A percentile compares a stretch with the other conserved stretches of the same genome.
phyloP scores from a whole-genome alignment of 2,113 vertebrate species.

The Ammospiza caudacuta region DNA sequence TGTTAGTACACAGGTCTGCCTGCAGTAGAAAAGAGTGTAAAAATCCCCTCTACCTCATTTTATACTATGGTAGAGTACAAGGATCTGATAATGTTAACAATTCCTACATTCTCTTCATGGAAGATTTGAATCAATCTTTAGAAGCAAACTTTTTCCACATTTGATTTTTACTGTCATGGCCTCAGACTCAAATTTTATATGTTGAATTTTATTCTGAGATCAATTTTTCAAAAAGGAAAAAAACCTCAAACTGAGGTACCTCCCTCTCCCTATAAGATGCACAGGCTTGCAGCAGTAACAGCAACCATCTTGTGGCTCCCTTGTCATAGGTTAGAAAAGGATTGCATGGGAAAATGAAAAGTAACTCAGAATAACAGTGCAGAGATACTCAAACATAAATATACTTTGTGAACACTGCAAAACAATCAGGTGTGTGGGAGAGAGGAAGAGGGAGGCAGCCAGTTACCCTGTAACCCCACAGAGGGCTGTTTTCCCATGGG shows the following conservation, averaged over 20 bases:
- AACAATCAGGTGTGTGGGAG: slow-evolving; percentile 24
- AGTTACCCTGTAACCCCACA: neutral
- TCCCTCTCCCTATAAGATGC: neutral
- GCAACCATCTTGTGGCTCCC: neutral
- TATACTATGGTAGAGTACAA: neutral
- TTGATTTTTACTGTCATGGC: neutral
- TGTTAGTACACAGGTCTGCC: neutral
- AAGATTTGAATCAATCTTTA: neutral
- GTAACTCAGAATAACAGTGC: neutral
- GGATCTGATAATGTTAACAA: neutral
- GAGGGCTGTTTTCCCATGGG: slow-evolving; percentile 12
- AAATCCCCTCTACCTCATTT: neutral
- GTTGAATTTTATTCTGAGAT: neutral
- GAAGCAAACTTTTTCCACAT: neutral
- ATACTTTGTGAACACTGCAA: neutral
- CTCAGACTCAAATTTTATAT: neutral
- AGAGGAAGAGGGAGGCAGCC: neutral
- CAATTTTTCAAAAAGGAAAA: neutral
- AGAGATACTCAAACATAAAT: neutral
- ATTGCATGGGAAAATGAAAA: neutral
- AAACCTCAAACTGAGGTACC: neutral
- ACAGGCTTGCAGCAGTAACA: neutral
- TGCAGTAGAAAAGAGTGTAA: neutral
- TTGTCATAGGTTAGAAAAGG: neutral
- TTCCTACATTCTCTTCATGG: neutral